Evolutionary conservation across 2,888 invertebrate genomes (phyloP), one percentile per base, ranked within the genome.

Genomic region (Eupithecia tripunctaria): DNA sequence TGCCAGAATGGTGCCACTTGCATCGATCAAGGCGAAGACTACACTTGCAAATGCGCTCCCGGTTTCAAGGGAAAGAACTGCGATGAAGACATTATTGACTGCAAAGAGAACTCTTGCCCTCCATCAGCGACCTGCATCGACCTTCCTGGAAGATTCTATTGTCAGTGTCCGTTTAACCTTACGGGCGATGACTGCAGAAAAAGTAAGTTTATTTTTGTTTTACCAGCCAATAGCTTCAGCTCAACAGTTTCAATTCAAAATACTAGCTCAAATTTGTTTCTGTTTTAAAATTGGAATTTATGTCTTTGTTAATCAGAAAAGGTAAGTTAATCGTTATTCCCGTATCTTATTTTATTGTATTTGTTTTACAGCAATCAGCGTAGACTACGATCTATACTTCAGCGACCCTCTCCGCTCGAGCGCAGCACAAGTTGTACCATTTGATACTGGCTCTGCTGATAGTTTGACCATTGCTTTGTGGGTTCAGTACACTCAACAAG

Each of bases 311-410:
- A 41, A 41, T 41, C 41, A 41, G 43, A 43, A 7, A n/a, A 18
- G 43, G 7, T 43, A 43, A n/a, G n/a, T 43, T 1, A 21, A 2
- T 18, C 12, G 21, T 51, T 21, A 21, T 12, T 25, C 14, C 14
- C 25, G 21, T 56, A 5, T 25, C 25, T 25, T 25, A 56, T 25
- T 25, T 14, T 56, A 21, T 51, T 51, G 12, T 25, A 56, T 32
- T 63, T 63, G 18, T 63, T 32, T 70, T 96, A 60, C 92, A 98
- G 98, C 98, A n/a, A 98, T 99, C 81, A 98, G 98, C 92, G 98
- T 98, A n/a, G 98, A 99, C 91, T 99, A 99, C 89, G 99, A 99
- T 88, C 94, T 99, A 14, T 98, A 98, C 96, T 99, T 99, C 91
- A 98, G 98, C 84, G 98, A 99, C 87, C 96, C 97, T 64, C 95